These are phyloP conservation scores for Petrocephalus microphthalmus DNA, from an alignment of 2,113 vertebrate genomes.

Conservation along the genomic window DNA sequence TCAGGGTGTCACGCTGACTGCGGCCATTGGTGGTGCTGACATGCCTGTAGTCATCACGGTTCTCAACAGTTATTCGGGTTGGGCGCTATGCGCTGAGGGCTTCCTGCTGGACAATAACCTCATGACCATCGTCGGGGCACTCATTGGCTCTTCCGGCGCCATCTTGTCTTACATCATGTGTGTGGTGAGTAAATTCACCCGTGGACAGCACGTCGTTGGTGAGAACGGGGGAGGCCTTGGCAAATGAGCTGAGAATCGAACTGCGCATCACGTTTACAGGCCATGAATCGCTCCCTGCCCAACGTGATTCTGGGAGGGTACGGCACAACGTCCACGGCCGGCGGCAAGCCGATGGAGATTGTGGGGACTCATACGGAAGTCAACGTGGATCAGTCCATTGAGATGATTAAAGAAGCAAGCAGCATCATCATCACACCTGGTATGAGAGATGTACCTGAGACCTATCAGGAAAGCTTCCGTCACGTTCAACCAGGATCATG, in stretches of 20 bases:
- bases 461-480: neutral
- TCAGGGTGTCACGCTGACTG: conserved; percentile 67
- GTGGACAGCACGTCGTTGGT: too few relatives aligned
- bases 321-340: conserved; percentile 61
- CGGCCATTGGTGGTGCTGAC: conserved; percentile 70
- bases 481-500: neutral
- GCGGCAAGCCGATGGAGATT: conserved; percentile 74
- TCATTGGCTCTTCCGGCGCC: conserved; percentile 70
- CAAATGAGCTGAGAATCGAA: neutral
- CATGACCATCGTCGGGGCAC: conserved; percentile 69
- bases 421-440: conserved; percentile 71
- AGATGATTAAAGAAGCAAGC: conserved; percentile 68
- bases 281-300: conserved; percentile 68
- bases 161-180: conserved; percentile 76
- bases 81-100: conserved; percentile 69
- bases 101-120: conserved; percentile 69
- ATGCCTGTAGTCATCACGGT: conserved; percentile 75
- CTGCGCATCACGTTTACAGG: conserved; percentile 36
- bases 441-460: conserved; percentile 30
- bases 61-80: conserved; percentile 71
- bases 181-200: conserved; percentile 57
- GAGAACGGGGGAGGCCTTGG: neutral
- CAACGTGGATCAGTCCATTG: conserved; percentile 67
- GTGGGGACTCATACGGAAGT: conserved; percentile 69
- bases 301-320: conserved; percentile 69